A percentile compares a stretch with the other conserved stretches of the same genome.
Conservation (phyloP, 2,113 vertebrate genomes). For the Ciconia boyciana region DNA sequence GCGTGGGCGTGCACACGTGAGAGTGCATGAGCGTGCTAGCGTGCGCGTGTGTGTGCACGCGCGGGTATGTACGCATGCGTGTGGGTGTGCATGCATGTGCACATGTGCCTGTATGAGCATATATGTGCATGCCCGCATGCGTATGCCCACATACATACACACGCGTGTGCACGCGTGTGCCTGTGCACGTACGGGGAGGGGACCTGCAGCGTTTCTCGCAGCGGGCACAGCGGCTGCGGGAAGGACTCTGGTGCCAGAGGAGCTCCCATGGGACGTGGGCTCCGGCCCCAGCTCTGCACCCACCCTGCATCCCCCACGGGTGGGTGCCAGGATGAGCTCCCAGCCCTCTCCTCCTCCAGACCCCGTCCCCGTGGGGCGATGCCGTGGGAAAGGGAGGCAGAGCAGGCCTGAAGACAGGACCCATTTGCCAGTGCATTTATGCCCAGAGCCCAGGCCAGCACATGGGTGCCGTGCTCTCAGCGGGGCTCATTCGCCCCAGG, state of each 20-base stretch:
- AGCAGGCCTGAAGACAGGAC: background rate
- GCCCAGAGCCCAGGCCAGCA: background rate
- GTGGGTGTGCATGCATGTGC: too few relatives aligned
- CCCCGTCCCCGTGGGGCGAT: fast-evolving
- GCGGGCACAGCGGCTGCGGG: background rate
- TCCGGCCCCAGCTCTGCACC: background rate
- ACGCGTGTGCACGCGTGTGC: fast-evolving
- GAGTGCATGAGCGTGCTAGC: too few relatives aligned
- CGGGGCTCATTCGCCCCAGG: fast-evolving
- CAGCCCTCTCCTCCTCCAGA: background rate
- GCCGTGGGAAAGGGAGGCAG: fast-evolving
- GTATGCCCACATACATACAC: too few relatives aligned
- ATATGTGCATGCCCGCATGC: too few relatives aligned
- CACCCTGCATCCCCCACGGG: background rate
- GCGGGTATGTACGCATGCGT: background rate
- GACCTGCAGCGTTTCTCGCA: background rate
- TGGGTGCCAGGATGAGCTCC: background rate
- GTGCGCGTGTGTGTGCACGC: fast-evolving
- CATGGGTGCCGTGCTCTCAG: too few relatives aligned
- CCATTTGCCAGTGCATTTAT: fast-evolving
- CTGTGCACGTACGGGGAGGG: fast-evolving
- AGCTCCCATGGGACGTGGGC: background rate
- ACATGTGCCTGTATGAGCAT: too few relatives aligned
- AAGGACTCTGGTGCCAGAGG: background rate
- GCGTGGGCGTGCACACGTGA: background rate